phyloP scores from a whole-genome alignment of 1,140 invertebrate species.

The Mizuhopecten yessoensis region DNA sequence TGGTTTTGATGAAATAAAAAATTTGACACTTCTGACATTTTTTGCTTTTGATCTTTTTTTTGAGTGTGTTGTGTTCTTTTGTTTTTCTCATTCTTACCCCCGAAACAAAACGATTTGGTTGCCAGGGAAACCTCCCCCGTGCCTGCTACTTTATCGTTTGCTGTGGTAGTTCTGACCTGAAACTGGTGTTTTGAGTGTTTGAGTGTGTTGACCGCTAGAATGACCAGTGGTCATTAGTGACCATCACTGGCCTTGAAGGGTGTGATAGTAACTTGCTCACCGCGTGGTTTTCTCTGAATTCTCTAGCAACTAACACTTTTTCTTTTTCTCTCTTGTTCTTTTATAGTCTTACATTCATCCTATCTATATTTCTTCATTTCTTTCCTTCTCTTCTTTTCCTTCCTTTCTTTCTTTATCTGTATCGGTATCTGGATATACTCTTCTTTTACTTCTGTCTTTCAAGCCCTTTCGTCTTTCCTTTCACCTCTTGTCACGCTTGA shows the following conservation, averaged over 20 bases:
- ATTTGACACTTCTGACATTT: slow-evolving; percentile 27
- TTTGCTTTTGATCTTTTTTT: slow-evolving; percentile 33
- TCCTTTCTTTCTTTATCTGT: background rate
- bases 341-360: background rate
- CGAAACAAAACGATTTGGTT: background rate
- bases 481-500: background rate
- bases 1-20: slow-evolving; percentile 39
- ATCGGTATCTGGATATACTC: too few species aligned
- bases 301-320: slow-evolving; percentile 6
- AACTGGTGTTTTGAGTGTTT: slow-evolving; percentile 3
- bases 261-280: background rate
- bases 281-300: background rate
- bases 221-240: background rate
- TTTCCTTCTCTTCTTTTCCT: background rate
- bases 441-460: background rate
- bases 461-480: background rate
- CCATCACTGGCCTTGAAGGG: background rate
- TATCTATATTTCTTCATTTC: background rate
- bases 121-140: background rate
- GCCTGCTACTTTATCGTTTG: slow-evolving; percentile 11
- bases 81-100: background rate
- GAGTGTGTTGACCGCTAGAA: slow-evolving; percentile 16
- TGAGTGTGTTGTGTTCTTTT: slow-evolving; percentile 38
- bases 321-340: background rate
- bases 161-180: slow-evolving; percentile 28